Percentiles rank a stretch among this genome's conserved stretches.
Evolutionary conservation across 2,113 vertebrate genomes (phyloP).

Genomic region (Megaleporinus macrocephalus): DNA sequence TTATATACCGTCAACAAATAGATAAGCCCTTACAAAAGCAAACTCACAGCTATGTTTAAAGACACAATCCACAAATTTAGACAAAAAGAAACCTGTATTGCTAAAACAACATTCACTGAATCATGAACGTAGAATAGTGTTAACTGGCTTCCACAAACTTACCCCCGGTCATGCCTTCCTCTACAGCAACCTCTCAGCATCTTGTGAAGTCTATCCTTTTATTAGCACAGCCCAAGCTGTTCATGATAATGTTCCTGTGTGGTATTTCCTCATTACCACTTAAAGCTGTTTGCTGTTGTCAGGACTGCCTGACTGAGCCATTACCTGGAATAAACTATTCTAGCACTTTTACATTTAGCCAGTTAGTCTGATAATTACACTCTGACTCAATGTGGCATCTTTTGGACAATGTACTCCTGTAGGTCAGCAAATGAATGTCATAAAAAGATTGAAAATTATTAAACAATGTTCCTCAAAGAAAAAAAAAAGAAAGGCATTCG

Average conservation of each 20-base stretch:
- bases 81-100: not conserved
- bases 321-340: not conserved
- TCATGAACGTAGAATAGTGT: not conserved
- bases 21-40: not conserved
- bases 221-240: not conserved
- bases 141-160: not conserved
- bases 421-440: not conserved
- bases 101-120: not conserved
- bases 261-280: not conserved
- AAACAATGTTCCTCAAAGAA: too few species aligned
- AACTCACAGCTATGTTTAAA: not conserved
- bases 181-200: not conserved
- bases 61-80: not conserved
- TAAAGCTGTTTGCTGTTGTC: not conserved
- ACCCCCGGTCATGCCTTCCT: not conserved
- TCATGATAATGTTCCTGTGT: not conserved
- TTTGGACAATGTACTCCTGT: not conserved
- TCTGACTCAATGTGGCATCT: not conserved
- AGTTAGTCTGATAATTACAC: not conserved
- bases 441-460: too few species aligned
- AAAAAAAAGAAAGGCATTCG: too few species aligned
- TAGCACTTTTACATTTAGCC: not conserved
- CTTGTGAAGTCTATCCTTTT: not conserved
- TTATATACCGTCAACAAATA: not conserved
- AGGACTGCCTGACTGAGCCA: not conserved